These are phyloP conservation scores for Saccopteryx leptura DNA, from an alignment of 2,113 vertebrate genomes.

Conservation along the genomic window DNA sequence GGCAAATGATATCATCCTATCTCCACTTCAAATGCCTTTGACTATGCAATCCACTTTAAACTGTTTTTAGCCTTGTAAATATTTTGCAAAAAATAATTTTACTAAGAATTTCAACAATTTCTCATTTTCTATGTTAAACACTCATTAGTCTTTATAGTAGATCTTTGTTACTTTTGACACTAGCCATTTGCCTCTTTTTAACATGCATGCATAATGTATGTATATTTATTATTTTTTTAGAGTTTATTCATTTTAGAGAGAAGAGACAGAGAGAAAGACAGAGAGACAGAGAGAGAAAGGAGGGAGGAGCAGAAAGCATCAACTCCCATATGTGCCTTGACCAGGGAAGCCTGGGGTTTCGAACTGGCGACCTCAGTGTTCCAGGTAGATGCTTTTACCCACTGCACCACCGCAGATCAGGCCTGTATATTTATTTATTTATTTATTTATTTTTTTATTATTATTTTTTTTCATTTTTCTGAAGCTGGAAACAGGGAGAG, in stretches of 20 bases:
- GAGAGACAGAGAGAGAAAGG: no score
- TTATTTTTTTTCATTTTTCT: no score
- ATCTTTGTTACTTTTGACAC: background rate
- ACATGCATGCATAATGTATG: background rate
- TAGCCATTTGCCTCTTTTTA: background rate
- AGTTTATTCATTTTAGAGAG: no score
- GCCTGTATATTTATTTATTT: background rate
- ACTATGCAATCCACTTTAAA: background rate
- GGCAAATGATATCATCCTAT: background rate
- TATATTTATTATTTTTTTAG: background rate
- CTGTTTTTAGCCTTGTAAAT: background rate
- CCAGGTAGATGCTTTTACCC: no score
- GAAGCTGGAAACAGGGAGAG: no score
- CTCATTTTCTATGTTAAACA: background rate
- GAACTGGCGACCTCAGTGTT: no score
- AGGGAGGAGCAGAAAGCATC: no score
- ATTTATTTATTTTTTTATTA: no score
- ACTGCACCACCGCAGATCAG: no score
- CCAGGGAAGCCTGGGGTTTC: no score
- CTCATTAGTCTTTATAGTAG: background rate
- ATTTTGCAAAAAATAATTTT: conserved; percentile 15
- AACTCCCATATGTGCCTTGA: no score
- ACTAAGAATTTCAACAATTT: background rate
- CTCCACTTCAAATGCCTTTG: background rate
- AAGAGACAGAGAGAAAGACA: no score